Percentiles rank a stretch among this genome's conserved stretches.
Conservation (phyloP, 2,888 invertebrate species). For the Acleris cristana region DNA sequence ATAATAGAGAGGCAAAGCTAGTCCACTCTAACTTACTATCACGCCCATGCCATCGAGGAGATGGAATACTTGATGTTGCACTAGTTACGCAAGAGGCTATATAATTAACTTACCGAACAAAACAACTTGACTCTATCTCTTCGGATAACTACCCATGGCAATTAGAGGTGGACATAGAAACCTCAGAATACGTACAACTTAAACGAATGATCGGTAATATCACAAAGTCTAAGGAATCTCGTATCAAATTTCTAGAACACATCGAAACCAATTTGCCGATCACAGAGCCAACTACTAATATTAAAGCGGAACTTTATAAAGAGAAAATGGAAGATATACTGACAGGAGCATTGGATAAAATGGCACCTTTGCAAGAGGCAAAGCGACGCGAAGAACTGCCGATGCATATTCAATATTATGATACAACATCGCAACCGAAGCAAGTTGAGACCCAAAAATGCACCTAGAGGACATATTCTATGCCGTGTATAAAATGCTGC, state of each 20-base stretch:
- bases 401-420: background rate
- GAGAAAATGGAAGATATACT: background rate
- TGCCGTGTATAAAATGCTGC: background rate
- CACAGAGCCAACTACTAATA: background rate
- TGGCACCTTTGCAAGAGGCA: background rate
- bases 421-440: background rate
- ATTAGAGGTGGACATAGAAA: background rate
- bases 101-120: background rate
- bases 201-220: background rate
- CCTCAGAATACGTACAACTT: background rate
- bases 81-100: background rate
- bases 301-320: background rate
- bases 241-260: background rate
- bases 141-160: background rate
- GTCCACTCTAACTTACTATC: background rate
- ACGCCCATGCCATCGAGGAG: background rate
- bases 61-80: background rate
- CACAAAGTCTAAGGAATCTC: background rate
- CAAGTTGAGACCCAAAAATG: background rate
- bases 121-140: background rate
- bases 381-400: background rate
- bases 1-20: background rate
- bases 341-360: background rate
- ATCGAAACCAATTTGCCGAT: background rate
- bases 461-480: background rate